phyloP scores from a whole-genome alignment of 2,797 vertebrate genomes.

The Babyrousa celebensis region DNA sequence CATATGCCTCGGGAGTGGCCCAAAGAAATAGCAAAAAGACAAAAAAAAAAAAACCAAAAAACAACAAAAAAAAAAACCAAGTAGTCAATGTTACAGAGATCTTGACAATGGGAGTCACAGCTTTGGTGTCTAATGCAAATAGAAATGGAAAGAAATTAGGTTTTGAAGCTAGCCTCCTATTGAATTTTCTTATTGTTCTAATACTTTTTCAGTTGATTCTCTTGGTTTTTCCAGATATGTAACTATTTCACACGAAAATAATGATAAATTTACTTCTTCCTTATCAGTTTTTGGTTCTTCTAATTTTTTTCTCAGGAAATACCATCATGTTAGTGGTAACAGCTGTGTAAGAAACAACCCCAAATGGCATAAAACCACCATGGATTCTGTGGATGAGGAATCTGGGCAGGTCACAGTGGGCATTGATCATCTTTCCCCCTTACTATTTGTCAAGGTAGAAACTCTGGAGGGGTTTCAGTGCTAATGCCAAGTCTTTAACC shows the following conservation, averaged over 20 bases:
- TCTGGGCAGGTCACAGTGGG: neutral
- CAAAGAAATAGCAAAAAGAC: too few species aligned
- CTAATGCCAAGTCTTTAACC: too few species aligned
- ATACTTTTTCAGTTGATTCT: neutral
- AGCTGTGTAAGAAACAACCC: neutral
- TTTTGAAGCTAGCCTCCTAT: neutral
- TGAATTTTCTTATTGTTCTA: neutral
- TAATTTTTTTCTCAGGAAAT: neutral
- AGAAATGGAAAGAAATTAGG: neutral
- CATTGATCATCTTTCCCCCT: neutral
- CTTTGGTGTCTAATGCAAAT: neutral
- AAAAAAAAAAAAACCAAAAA: too few species aligned
- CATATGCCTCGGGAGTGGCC: too few species aligned
- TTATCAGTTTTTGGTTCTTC: neutral
- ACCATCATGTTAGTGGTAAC: neutral
- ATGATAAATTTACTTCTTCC: neutral
- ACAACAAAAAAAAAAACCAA: too few species aligned
- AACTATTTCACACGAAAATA: constrained; percentile 44
- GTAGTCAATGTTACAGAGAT: neutral
- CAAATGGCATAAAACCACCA: neutral
- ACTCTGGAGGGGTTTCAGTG: too few species aligned
- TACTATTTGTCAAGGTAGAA: neutral
- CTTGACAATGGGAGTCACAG: neutral
- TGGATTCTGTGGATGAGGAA: neutral
- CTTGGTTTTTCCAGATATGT: neutral